phyloP scores from a whole-genome alignment of 1,140 invertebrate species.

The Charaxes varanes region DNA sequence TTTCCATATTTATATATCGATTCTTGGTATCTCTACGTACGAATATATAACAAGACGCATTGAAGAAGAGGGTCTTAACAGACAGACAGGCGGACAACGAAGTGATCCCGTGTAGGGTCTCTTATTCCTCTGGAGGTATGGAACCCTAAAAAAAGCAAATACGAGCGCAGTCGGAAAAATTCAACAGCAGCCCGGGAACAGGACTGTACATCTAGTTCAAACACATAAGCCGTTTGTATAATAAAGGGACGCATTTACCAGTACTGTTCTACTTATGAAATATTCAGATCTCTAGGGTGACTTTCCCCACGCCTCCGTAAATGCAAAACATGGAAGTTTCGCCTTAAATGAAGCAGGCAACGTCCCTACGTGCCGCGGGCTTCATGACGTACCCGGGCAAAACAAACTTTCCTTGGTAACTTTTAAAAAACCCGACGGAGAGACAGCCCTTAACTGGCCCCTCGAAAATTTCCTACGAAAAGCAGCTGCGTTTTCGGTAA shows the following conservation, averaged over 20 bases:
- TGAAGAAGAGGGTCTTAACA: no score
- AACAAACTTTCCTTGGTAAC: constrained; percentile 41
- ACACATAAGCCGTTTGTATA: constrained; percentile 29
- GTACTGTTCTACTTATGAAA: constrained; percentile 53
- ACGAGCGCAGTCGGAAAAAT: no score
- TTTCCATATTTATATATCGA: constrained; percentile 92
- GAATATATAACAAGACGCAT: constrained; percentile 87
- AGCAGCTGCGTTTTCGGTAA: no score
- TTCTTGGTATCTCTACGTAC: constrained; percentile 90
- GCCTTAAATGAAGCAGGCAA: constrained; percentile 55
- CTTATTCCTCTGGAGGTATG: no score
- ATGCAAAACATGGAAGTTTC: constrained; percentile 67
- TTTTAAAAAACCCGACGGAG: constrained; percentile 11
- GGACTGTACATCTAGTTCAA: no score
- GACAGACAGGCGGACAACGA: no score
- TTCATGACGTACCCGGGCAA: constrained; percentile 28
- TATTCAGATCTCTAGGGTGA: constrained; percentile 62
- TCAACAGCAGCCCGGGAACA: no score
- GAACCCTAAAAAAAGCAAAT: no score
- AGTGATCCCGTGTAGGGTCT: no score
- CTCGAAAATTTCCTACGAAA: constrained; percentile 5
- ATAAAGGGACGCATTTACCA: constrained; percentile 38
- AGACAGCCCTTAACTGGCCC: constrained; percentile 2
- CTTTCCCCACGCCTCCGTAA: constrained; percentile 46
- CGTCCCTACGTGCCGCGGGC: constrained; percentile 29